Conservation (phyloP, 2,797 vertebrate genomes). For the Hippopotamyrus pictus region DNA sequence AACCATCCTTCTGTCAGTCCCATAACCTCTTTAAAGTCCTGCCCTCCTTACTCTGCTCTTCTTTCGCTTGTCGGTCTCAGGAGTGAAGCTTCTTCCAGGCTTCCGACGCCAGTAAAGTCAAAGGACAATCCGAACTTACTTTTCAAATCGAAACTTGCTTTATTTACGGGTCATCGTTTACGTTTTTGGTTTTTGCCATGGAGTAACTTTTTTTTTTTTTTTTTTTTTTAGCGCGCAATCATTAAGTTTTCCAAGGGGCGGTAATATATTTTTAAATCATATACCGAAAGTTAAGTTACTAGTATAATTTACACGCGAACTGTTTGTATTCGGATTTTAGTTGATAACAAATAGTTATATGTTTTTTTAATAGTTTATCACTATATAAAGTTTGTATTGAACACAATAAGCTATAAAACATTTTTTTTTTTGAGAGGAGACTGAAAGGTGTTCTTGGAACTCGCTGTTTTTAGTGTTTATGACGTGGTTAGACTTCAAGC, state of each 20-base stretch:
- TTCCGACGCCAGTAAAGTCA: neutral
- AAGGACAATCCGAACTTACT: neutral
- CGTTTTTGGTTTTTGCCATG: neutral
- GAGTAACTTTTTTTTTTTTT: neutral
- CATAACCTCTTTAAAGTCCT: constrained; percentile 33
- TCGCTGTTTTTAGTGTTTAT: neutral
- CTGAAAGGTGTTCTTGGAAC: neutral
- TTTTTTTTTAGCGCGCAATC: neutral
- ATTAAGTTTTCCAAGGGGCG: neutral
- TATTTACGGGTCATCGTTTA: neutral
- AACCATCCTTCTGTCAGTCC: constrained; percentile 17
- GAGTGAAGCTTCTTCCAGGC: constrained; percentile 9
- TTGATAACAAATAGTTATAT: neutral
- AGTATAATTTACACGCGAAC: constrained; percentile 1
- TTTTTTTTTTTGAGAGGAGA: neutral
- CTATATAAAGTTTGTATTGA: neutral
- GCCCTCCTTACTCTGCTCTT: constrained; percentile 22
- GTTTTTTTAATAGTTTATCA: neutral
- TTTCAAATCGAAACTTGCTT: neutral
- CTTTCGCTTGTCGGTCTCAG: constrained; percentile 25
- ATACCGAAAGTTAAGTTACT: neutral
- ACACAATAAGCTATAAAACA: neutral
- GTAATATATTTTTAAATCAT: neutral
- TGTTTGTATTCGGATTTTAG: neutral
- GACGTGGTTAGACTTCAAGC: neutral